A percentile compares a stretch with the other conserved stretches of the same genome.
These are phyloP conservation scores for Apaloderma vittatum DNA, from an alignment of 2,113 vertebrate genomes.

Conservation along the genomic window DNA sequence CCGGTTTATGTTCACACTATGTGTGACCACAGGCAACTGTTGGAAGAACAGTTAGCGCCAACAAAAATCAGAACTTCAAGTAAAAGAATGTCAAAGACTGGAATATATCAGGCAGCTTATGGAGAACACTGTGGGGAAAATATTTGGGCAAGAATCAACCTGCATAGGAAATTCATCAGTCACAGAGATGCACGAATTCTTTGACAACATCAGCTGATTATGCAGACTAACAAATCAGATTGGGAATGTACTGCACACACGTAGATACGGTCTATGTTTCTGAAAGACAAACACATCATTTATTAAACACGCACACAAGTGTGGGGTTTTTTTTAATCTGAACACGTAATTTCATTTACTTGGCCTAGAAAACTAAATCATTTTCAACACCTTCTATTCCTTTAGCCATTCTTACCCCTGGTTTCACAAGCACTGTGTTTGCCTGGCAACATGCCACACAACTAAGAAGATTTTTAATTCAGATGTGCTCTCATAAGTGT, in stretches of 20 bases:
- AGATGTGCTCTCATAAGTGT: background rate
- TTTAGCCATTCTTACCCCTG: background rate
- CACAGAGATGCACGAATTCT: background rate
- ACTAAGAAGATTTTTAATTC: background rate
- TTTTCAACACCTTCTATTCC: background rate
- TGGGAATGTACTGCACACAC: background rate
- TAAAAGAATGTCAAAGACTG: background rate
- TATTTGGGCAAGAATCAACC: slow-evolving; percentile 43
- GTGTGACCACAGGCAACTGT: background rate
- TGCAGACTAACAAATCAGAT: background rate
- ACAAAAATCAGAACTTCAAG: background rate
- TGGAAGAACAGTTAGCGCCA: background rate
- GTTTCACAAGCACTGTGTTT: background rate
- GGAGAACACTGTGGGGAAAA: background rate
- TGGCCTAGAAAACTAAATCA: background rate
- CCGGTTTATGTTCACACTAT: background rate
- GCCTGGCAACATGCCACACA: background rate
- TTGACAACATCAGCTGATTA: slow-evolving; percentile 19
- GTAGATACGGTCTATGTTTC: background rate
- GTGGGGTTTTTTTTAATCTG: background rate
- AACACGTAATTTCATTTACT: background rate
- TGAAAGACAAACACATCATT: background rate
- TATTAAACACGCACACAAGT: background rate
- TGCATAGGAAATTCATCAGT: slow-evolving; percentile 19
- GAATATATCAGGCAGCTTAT: background rate